phyloP scores from a whole-genome alignment of 2,888 invertebrate genomes.

The Schizaphis graminum region DNA sequence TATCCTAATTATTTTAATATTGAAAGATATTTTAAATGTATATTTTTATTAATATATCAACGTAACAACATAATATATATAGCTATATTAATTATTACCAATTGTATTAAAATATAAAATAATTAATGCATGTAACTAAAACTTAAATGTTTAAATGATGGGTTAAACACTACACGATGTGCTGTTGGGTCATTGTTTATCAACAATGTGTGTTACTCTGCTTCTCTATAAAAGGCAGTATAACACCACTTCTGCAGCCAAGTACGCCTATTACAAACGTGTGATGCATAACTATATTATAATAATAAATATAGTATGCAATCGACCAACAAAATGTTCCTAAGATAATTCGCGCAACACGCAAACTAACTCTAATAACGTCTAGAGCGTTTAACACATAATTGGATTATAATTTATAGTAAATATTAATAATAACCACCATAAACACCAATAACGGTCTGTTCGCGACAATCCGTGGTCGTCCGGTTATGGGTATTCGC shows the following conservation, averaged over 20 bases:
- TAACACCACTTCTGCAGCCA: not conserved
- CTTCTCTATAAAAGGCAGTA: not conserved
- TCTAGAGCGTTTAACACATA: not conserved
- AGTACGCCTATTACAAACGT: not conserved
- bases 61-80: no score
- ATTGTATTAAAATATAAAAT: not conserved
- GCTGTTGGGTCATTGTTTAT: not conserved
- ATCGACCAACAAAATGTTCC: not conserved
- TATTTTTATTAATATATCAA: no score
- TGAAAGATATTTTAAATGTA: not conserved
- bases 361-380: not conserved
- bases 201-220: not conserved
- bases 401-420: constrained; percentile 5
- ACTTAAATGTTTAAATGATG: not conserved
- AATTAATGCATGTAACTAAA: no score
- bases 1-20: not conserved
- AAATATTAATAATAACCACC: not conserved
- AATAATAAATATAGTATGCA: not conserved
- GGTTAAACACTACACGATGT: not conserved
- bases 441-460: not conserved
- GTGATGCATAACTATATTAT: not conserved
- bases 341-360: not conserved
- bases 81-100: not conserved
- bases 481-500: not conserved
- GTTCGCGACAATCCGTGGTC: not conserved